Evolutionary conservation across 2,888 invertebrate genomes (phyloP), one percentile per base, ranked within the genome.

Genomic region (Keiferia lycopersicella): DNA sequence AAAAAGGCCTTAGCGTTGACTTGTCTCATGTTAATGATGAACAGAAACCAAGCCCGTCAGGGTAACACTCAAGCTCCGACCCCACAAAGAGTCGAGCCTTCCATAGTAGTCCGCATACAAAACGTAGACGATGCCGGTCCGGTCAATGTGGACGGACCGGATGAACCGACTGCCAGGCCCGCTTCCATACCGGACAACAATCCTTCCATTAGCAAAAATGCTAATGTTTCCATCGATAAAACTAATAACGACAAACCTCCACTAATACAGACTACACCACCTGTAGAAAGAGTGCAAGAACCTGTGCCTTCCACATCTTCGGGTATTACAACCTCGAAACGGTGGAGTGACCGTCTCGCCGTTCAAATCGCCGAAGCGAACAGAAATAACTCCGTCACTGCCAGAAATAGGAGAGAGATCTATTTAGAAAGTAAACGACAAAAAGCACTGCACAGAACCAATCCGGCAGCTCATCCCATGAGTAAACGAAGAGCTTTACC

Each of bases 311-410:
- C 75, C 11, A 48, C 62, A 2, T 59, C 60, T 34, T 66, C 76
- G 0, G 71, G 65, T 56, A 68, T 69, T 45, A 65, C 66, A 22
- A 14, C 56, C 10, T 67, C 77, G 3, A 84, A 87, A 66, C 76
- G 77, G 53, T 90, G 88, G 88, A 90, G 89, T 68, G 84, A 86
- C 70, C 86, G 91, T 0, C 81, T 92, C 12, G 91, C 91, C 0
- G 89, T 91, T 6, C 91, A 89, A 72, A 92, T 92, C 67, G 78
- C 92, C 8, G 91, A 85, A 12, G 92, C 89, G 0, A 92, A 92
- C 66, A 83, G 87, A 73, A 92, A 91, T 73, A 82, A 77, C 66
- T 91, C 92, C 1, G 68, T 77, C 22, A 90, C 88, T 16, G 91
- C 91, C 2, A 80, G 84, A 63, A 84, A 78, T 64, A 78, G 92